Evolutionary conservation across 2,113 vertebrate species (phyloP).

Genomic region (Channa maculata): DNA sequence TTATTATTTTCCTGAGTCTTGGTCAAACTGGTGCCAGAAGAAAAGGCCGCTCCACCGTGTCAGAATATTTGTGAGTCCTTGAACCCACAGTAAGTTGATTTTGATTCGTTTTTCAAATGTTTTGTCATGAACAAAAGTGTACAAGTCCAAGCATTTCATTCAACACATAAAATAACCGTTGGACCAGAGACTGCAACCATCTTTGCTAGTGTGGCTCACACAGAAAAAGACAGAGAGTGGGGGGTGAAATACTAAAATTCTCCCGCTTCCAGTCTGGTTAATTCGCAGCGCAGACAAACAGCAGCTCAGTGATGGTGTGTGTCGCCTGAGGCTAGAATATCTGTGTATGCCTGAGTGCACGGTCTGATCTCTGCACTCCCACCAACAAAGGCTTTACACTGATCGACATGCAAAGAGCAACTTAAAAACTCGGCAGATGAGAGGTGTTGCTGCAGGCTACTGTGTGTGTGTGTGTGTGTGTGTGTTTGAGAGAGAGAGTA

Average conservation of each 20-base stretch:
- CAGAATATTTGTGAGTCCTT: background rate
- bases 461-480: background rate
- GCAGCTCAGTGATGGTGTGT: constrained; percentile 25
- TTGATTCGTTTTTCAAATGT: background rate
- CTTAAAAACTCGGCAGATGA: constrained; percentile 42
- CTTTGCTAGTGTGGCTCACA: background rate
- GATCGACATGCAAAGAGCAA: constrained; percentile 49
- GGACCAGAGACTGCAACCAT: background rate
- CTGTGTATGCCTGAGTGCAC: constrained; percentile 18
- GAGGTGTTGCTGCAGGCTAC: constrained; percentile 43
- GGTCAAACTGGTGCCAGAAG: background rate
- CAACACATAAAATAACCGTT: background rate
- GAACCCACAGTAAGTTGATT: background rate
- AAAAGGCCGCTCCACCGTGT: background rate
- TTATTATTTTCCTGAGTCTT: no score
- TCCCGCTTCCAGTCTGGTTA: background rate
- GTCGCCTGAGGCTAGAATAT: constrained; percentile 43
- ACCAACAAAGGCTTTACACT: constrained; percentile 29
- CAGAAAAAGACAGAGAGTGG: background rate
- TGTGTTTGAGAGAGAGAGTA: background rate
- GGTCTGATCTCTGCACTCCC: constrained; percentile 30
- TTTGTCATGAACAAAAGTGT: background rate
- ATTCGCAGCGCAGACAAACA: constrained; percentile 27
- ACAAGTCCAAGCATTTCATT: background rate
- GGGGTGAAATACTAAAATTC: constrained; percentile 1